These are phyloP conservation scores for Synanthedon tipuliformis DNA, from an alignment of 2,888 invertebrate genomes.

Conservation along the genomic window DNA sequence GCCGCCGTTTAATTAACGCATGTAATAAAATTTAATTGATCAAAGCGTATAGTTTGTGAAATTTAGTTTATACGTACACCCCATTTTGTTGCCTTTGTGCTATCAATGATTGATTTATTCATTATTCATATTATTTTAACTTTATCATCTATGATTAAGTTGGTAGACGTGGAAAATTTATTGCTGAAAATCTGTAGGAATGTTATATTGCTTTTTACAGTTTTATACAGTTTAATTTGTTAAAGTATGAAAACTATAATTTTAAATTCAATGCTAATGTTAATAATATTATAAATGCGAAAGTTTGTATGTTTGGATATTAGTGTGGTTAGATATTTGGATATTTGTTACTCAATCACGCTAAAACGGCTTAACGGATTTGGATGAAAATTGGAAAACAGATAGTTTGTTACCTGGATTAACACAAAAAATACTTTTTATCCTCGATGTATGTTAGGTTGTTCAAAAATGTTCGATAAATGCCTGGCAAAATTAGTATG, in stretches of 20 bases:
- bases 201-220: not conserved
- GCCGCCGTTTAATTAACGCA: slow-evolving; percentile 58
- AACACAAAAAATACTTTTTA: no score
- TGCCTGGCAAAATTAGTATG: not conserved
- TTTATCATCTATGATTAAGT: not conserved
- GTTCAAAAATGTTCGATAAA: no score
- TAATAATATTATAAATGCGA: no score
- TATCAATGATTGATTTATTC: not conserved
- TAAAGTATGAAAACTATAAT: not conserved
- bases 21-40: slow-evolving; percentile 66
- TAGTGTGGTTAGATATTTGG: no score
- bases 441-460: no score
- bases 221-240: no score
- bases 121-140: not conserved
- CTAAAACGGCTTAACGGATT: no score
- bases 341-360: no score
- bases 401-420: no score
- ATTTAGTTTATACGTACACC: slow-evolving; percentile 27
- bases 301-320: no score
- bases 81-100: slow-evolving; percentile 12
- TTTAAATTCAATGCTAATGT: not conserved
- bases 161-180: not conserved
- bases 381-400: no score
- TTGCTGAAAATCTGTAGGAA: not conserved
- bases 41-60: slow-evolving; percentile 47